Conservation (phyloP, 2,888 invertebrate species). For the Nymphalis urticae region DNA sequence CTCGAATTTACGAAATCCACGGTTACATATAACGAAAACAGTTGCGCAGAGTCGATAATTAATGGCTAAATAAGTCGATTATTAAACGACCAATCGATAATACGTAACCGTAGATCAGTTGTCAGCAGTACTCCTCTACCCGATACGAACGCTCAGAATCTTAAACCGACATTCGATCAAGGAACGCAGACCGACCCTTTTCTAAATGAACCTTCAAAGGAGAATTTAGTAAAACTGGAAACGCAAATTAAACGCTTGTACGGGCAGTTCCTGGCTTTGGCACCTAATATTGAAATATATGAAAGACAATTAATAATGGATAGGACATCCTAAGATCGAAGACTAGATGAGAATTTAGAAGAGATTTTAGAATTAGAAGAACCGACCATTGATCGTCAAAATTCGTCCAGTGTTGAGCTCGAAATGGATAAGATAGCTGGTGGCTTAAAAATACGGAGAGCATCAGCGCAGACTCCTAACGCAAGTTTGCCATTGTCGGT, state of each 20-base stretch:
- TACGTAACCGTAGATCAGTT: too few species aligned
- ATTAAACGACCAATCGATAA: too few species aligned
- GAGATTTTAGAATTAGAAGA: constrained; percentile 32
- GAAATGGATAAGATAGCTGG: constrained; percentile 39
- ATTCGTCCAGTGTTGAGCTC: constrained; percentile 24
- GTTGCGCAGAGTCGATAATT: too few species aligned
- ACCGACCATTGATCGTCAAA: constrained; percentile 18
- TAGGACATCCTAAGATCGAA: constrained; percentile 16
- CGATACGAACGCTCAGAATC: too few species aligned
- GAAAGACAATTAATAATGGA: too few species aligned
- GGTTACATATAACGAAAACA: too few species aligned
- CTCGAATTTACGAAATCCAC: too few species aligned
- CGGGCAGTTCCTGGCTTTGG: constrained; percentile 47
- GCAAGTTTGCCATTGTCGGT: constrained; percentile 37
- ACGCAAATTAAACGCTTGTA: constrained; percentile 48
- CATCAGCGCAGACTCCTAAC: constrained; percentile 62
- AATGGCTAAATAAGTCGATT: too few species aligned
- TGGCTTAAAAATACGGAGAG: constrained; percentile 52
- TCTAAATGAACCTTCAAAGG: constrained; percentile 39
- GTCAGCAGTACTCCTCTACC: too few species aligned
- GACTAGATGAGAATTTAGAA: constrained; percentile 15
- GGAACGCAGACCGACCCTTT: too few species aligned
- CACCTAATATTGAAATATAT: constrained; percentile 41
- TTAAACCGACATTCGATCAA: too few species aligned
- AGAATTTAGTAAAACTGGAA: constrained; percentile 53